These are phyloP conservation scores for Lophura nycthemera DNA, from an alignment of 2,113 vertebrate genomes.

Conservation along the genomic window DNA sequence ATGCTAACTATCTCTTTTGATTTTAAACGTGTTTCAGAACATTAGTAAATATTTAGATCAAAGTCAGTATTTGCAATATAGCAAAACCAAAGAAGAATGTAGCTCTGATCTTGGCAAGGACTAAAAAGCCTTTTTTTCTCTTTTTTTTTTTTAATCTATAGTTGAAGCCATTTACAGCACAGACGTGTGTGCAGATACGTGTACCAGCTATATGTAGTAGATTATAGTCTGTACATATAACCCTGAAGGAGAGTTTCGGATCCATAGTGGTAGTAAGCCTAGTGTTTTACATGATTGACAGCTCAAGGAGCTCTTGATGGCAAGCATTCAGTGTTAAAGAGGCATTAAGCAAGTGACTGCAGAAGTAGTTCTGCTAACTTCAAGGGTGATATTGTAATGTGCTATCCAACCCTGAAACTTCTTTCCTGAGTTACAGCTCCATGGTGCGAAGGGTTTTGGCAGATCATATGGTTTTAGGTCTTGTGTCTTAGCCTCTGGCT, in stretches of 20 bases:
- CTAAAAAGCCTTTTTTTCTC: neutral
- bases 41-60: neutral
- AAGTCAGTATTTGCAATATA: neutral
- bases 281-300: neutral
- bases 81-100: neutral
- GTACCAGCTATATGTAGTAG: neutral
- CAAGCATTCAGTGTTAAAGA: neutral
- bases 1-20: neutral
- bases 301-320: neutral
- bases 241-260: neutral
- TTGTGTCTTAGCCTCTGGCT: neutral
- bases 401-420: rapidly evolving
- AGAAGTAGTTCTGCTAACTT: neutral
- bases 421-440: neutral
- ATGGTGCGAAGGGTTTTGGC: neutral
- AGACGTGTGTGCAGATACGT: neutral
- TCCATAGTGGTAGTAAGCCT: neutral
- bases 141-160: neutral
- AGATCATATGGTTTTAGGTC: neutral
- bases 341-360: neutral
- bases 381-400: neutral
- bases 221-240: neutral
- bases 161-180: neutral
- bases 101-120: neutral
- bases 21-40: neutral